Evolutionary conservation across 2,888 invertebrate genomes (phyloP).

Genomic region (Drosophila algonquin): DNA sequence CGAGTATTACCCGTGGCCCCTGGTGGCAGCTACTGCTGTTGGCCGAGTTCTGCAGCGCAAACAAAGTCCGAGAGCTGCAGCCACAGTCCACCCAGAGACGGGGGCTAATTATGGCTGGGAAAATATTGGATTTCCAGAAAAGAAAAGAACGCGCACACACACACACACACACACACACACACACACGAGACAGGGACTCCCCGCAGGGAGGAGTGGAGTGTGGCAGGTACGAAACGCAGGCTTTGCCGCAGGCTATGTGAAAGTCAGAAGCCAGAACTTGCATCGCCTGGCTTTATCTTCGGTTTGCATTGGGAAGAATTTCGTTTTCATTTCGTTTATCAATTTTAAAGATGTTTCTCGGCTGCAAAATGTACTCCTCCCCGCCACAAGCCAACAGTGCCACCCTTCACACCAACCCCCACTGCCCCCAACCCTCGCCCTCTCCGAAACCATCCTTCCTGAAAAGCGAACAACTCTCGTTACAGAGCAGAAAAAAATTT

Average conservation of each 20-base stretch:
- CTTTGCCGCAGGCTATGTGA: no score
- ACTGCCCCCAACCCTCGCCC: background rate
- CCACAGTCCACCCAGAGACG: slow-evolving; percentile 23
- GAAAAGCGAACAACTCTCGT: slow-evolving; percentile 36
- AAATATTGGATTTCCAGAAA: slow-evolving; percentile 18
- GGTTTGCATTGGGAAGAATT: background rate
- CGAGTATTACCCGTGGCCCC: slow-evolving; percentile 29
- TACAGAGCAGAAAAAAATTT: slow-evolving; percentile 24
- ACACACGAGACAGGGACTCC: background rate
- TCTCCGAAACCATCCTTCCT: slow-evolving; percentile 10
- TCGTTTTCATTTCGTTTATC: background rate
- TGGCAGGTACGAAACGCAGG: no score
- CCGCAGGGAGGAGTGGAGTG: no score
- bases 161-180: no score
- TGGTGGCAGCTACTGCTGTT: slow-evolving; percentile 17
- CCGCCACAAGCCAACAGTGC: no score
- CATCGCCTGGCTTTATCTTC: rapidly evolving
- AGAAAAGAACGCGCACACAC: slow-evolving; percentile 1
- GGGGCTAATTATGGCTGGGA: slow-evolving; percentile 23
- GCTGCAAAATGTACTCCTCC: no score
- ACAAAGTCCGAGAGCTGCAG: slow-evolving; percentile 23
- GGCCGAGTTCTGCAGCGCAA: slow-evolving; percentile 13
- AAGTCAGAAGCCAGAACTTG: background rate
- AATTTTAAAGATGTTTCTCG: background rate
- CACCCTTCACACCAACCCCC: no score